Conservation (phyloP, 1,140 invertebrate genomes). For the Saccostrea echinata region DNA sequence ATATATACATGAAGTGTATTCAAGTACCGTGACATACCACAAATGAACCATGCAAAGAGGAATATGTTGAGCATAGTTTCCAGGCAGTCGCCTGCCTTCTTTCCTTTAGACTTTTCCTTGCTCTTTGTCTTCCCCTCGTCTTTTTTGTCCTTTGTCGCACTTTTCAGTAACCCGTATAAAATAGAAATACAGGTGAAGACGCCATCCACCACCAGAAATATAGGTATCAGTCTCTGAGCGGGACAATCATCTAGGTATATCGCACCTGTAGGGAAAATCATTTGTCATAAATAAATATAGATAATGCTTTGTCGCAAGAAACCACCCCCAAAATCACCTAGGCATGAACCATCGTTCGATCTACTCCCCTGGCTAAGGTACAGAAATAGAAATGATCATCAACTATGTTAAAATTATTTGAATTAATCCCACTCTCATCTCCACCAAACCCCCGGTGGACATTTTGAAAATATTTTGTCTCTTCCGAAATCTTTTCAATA, state of each 20-base stretch:
- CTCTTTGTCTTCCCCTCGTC: background rate
- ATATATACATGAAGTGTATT: background rate
- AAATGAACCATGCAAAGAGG: background rate
- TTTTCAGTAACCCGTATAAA: background rate
- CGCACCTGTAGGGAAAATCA: background rate
- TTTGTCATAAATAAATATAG: background rate
- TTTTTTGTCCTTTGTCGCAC: background rate
- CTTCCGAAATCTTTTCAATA: too few relatives aligned
- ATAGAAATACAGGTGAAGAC: background rate
- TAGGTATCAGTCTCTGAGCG: background rate
- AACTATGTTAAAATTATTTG: too few relatives aligned
- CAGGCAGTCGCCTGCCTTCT: background rate
- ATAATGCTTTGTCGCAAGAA: background rate
- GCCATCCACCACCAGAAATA: background rate
- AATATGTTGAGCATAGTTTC: background rate
- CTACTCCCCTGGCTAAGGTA: too few relatives aligned
- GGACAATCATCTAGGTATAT: background rate
- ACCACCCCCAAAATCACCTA: too few relatives aligned
- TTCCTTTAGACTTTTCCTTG: background rate
- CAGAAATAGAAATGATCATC: too few relatives aligned
- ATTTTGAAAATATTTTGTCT: too few relatives aligned
- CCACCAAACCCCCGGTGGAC: too few relatives aligned
- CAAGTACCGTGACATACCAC: background rate
- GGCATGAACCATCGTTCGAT: too few relatives aligned
- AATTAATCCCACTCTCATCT: too few relatives aligned